Percentiles rank a stretch among this genome's conserved stretches.
phyloP scores from a whole-genome alignment of 2,888 invertebrate species.

The Drosophila subsilvestris region DNA sequence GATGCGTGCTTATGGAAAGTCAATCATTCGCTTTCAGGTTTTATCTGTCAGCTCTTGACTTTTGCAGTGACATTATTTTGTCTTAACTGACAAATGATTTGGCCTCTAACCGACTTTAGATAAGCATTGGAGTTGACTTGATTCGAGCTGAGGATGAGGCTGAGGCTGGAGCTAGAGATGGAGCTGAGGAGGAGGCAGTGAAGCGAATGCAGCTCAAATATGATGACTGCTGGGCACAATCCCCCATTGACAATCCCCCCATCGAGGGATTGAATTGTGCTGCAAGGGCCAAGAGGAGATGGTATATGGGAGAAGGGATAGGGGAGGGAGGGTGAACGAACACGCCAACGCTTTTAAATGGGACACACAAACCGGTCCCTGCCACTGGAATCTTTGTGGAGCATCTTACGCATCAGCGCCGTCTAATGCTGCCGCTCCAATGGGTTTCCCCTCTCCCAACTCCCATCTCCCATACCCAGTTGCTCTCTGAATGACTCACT shows the following conservation, averaged over 20 bases:
- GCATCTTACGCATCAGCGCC: constrained; percentile 51
- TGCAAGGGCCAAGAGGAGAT: not conserved
- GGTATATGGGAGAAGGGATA: not conserved
- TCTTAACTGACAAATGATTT: constrained; percentile 76
- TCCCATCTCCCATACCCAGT: not conserved
- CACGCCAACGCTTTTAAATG: constrained; percentile 69
- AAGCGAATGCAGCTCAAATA: constrained; percentile 67
- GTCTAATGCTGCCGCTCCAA: constrained; percentile 45
- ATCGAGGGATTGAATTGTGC: constrained; percentile 33
- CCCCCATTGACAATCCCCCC: not conserved
- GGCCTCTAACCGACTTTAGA: constrained; percentile 39
- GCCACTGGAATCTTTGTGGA: constrained; percentile 50
- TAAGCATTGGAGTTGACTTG: constrained; percentile 50
- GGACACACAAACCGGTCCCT: constrained; percentile 44
- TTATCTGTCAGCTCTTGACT: constrained; percentile 64
- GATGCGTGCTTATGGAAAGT: constrained; percentile 76
- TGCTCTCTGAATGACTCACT: constrained; percentile 4
- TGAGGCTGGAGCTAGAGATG: not conserved
- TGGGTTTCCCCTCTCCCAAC: constrained; percentile 1
- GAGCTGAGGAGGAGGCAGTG: constrained; percentile 48
- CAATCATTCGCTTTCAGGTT: constrained; percentile 68
- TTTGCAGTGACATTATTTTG: constrained; percentile 66
- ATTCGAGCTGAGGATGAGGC: not conserved
- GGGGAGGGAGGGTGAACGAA: constrained; percentile 8
- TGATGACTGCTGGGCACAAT: constrained; percentile 49